Evolutionary conservation across 2,888 invertebrate species (phyloP), one percentile per base, ranked within the genome.

Genomic region (Bruchidius siliquastri): DNA sequence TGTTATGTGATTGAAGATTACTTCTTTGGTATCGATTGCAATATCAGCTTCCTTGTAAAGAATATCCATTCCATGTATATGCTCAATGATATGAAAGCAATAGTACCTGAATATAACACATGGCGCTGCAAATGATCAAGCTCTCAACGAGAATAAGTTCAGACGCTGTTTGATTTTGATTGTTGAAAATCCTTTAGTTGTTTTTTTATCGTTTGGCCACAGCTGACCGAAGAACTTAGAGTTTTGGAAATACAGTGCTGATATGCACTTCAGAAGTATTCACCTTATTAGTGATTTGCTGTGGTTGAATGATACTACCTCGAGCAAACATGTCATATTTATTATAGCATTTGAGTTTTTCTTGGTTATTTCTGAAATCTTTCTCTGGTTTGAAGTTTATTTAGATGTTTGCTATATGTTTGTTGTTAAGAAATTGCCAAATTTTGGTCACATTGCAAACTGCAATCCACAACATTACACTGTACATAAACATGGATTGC

Each of bases 71-170:
- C 49, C 49, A 49, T 49, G 1, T 49, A 49, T 49, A 8, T 49
- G 49, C 49, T 49, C 49, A 49, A 49, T 49, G 18, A 49, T 76
- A 72, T 70, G 74, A 75, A 79, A 81, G 86, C 86, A 86, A 86
- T 86, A 86, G 86, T 86, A 86, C 86, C 86, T 86, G 86, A 86
- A 85, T 70, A 78, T 79, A 79, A 78, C 79, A 79, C 80, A 80
- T 79, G 78, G 80, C 78, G 80, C 80, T 80, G 80, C 80, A 81
- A 79, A 80, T 49, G 49, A 49, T 49, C 49, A 49, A 49, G 13
- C 13, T 49, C 49, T 49, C 49, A 49, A 13, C 3, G 30, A 30
- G 8, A 30, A 49, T 13, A 49, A 49, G 6, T 49, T 49, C 49
- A 49, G 49, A 8, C 18, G 49, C 49, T 49, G 49, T 8, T 13